Percentiles rank a stretch among this genome's conserved stretches.
Conservation (phyloP, 2,113 vertebrate genomes). For the Leuciscus idus region DNA sequence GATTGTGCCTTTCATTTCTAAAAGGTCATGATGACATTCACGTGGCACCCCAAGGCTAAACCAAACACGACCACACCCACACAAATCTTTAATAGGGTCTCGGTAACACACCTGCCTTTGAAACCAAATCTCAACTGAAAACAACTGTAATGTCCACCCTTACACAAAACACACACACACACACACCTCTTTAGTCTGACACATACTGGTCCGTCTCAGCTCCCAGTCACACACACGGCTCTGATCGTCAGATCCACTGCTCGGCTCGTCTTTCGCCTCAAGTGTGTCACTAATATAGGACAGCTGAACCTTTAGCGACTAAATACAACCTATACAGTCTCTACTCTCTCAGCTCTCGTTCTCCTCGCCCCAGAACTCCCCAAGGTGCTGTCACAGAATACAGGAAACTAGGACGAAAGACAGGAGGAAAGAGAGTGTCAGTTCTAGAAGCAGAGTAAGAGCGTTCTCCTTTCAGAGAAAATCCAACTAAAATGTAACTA, state of each 20-base stretch:
- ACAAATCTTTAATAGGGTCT: conserved; percentile 20
- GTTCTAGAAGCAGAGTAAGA: not conserved
- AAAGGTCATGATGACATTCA: conserved; percentile 28
- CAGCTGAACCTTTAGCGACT: conserved; percentile 64
- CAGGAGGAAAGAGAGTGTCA: not conserved
- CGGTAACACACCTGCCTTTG: conserved; percentile 37
- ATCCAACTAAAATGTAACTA: not conserved
- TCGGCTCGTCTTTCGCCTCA: conserved; percentile 59
- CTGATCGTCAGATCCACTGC: conserved; percentile 37
- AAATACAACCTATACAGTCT: conserved; percentile 50
- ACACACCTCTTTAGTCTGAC: conserved; percentile 33
- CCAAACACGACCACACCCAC: conserved; percentile 18
- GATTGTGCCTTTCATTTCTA: conserved; percentile 14
- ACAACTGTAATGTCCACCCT: not conserved
- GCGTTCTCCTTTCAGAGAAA: conserved; percentile 7
- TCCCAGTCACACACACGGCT: not conserved
- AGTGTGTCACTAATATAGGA: conserved; percentile 72
- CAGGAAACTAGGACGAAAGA: conserved; percentile 51
- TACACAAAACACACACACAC: conserved; percentile 32
- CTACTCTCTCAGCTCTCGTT: conserved; percentile 5
- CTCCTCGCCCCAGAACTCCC: conserved; percentile 55
- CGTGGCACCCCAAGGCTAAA: conserved; percentile 18
- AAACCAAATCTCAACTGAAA: conserved; percentile 23
- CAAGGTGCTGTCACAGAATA: conserved; percentile 69
- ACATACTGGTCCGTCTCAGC: conserved; percentile 14